A percentile compares a stretch with the other conserved stretches of the same genome.
Conservation (phyloP, 1,140 invertebrate genomes). For the Heliconius hewitsoni region DNA sequence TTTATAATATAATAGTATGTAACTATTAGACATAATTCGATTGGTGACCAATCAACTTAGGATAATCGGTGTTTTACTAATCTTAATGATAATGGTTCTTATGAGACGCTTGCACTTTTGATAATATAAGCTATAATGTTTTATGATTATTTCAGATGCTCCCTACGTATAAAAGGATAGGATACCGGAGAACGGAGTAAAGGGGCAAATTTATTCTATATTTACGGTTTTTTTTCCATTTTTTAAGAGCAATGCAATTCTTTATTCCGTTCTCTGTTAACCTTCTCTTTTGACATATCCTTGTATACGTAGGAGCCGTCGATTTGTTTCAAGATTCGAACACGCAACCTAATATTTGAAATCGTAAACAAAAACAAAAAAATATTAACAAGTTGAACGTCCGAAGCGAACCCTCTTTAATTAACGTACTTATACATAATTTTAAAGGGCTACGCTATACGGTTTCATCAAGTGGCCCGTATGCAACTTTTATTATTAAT, state of each 20-base stretch:
- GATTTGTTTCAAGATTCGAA: neutral
- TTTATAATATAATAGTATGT: constrained; percentile 13
- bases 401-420: neutral
- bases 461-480: constrained; percentile 1
- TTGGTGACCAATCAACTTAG: constrained; percentile 3
- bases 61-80: constrained; percentile 12
- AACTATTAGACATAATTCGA: constrained; percentile 9
- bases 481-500: neutral
- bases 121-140: neutral
- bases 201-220: too few species aligned
- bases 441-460: constrained; percentile 4
- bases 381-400: neutral
- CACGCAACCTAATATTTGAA: neutral
- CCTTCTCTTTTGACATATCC: too few species aligned
- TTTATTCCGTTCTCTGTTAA: too few species aligned
- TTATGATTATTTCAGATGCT: too few species aligned
- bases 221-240: too few species aligned
- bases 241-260: too few species aligned
- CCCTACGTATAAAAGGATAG: too few species aligned
- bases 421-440: neutral
- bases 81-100: neutral
- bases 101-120: neutral
- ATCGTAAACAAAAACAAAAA: neutral
- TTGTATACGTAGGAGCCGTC: too few species aligned
- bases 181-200: too few species aligned